phyloP scores from a whole-genome alignment of 2,113 vertebrate genomes.

The Malaclemys terrapin region DNA sequence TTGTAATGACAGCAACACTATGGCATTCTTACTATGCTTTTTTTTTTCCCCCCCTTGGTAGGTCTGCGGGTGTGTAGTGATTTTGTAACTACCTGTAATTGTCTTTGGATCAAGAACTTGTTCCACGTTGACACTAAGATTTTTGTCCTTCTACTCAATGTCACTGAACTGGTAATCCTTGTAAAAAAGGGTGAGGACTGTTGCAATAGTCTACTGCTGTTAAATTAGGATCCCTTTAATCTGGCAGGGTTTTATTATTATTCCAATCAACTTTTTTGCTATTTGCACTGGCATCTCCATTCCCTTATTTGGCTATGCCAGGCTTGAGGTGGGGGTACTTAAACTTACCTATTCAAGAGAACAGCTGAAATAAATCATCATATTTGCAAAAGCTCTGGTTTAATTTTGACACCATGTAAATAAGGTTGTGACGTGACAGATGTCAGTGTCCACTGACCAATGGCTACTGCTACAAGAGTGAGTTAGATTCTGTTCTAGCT shows the following conservation, averaged over 20 bases:
- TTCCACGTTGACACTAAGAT: not conserved
- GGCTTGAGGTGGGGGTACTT: not conserved
- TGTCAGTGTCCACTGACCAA: not conserved
- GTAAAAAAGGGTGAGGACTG: not conserved
- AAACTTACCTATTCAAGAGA: fast-evolving
- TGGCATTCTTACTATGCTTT: not conserved
- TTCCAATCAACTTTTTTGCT: not conserved
- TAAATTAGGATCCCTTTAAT: not conserved
- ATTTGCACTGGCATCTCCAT: not conserved
- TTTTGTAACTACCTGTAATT: not conserved
- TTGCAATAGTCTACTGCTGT: not conserved
- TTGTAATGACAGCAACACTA: not conserved
- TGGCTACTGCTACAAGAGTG: not conserved
- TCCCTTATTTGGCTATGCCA: not conserved
- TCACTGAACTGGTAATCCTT: not conserved
- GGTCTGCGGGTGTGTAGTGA: not conserved
- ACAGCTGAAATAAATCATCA: not conserved
- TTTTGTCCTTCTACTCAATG: not conserved
- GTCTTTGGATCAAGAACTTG: not conserved
- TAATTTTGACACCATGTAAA: not conserved
- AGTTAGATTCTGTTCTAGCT: not conserved
- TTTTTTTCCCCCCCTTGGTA: not conserved
- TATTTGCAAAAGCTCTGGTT: not conserved
- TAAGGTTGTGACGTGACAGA: not conserved
- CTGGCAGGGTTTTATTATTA: not conserved